Conservation (phyloP, 2,113 vertebrate species). For the Himantopus leucocephalus region DNA sequence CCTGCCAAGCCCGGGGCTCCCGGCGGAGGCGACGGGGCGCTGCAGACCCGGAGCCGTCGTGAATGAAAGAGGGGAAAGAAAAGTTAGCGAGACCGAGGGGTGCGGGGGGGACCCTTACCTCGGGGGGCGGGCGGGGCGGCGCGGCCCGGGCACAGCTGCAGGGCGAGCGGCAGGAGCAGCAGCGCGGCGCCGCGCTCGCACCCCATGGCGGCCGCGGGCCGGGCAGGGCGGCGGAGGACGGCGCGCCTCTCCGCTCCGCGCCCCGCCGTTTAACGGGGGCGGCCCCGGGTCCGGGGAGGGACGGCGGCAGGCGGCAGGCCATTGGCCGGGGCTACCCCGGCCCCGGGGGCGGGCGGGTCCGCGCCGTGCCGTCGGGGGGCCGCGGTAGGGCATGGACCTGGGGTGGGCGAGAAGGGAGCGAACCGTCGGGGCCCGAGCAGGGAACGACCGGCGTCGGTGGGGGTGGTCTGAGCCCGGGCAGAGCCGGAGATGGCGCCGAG, state of each 20-base stretch:
- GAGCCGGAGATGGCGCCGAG: no score
- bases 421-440: no score
- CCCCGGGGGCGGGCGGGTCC: not conserved
- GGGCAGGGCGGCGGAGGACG: not conserved
- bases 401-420: not conserved
- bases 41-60: not conserved
- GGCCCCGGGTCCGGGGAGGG: not conserved
- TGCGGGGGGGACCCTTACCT: conserved; percentile 74
- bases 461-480: no score
- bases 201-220: not conserved
- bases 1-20: not conserved
- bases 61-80: no score
- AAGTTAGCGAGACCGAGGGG: fast-evolving
- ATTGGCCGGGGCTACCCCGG: not conserved
- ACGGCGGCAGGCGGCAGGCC: not conserved
- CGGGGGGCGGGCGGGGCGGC: conserved; percentile 73
- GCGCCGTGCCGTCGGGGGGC: not conserved
- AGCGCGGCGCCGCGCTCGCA: not conserved
- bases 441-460: fast-evolving
- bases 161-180: conserved; percentile 73
- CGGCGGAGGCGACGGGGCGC: not conserved
- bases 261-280: not conserved
- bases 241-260: not conserved
- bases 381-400: not conserved
- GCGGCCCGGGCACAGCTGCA: conserved; percentile 72